Conservation (phyloP, 2,113 vertebrate genomes). For the Paramisgurnus dabryanus region DNA sequence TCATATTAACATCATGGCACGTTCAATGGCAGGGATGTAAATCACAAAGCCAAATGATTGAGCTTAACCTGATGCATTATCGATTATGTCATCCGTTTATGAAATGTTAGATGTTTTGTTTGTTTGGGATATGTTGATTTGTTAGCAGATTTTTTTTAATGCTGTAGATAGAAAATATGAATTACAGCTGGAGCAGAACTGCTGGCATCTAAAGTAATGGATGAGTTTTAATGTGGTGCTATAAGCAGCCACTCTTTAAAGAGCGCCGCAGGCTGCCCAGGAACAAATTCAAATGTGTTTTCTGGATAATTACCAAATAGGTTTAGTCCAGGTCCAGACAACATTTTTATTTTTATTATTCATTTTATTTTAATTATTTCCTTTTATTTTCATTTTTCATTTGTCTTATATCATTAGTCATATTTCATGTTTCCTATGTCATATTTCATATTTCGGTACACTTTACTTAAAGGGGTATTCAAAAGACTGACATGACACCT, state of each 20-base stretch:
- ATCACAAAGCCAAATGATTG: constrained; percentile 13
- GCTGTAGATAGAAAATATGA: not conserved
- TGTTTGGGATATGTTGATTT: constrained; percentile 14
- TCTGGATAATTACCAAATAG: not conserved
- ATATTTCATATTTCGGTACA: too few species aligned
- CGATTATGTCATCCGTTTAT: constrained; percentile 28
- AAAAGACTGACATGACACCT: too few species aligned
- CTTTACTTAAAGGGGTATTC: too few species aligned
- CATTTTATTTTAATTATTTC: too few species aligned
- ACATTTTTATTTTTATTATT: not conserved
- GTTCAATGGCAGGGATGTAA: not conserved
- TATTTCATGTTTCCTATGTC: too few species aligned
- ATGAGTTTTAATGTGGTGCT: not conserved
- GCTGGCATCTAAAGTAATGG: not conserved
- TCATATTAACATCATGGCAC: constrained; percentile 1
- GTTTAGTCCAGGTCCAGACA: not conserved
- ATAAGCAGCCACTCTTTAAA: not conserved
- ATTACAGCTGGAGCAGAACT: not conserved
- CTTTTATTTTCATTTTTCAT: too few species aligned
- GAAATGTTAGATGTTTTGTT: constrained; percentile 19
- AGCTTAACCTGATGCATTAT: not conserved
- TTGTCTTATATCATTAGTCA: too few species aligned
- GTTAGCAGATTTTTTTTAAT: not conserved
- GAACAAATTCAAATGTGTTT: constrained; percentile 8
- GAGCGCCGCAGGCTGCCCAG: not conserved